Percentiles rank a stretch among this genome's conserved stretches.
phyloP scores from a whole-genome alignment of 2,797 vertebrate species.

The Loriculus beryllinus region DNA sequence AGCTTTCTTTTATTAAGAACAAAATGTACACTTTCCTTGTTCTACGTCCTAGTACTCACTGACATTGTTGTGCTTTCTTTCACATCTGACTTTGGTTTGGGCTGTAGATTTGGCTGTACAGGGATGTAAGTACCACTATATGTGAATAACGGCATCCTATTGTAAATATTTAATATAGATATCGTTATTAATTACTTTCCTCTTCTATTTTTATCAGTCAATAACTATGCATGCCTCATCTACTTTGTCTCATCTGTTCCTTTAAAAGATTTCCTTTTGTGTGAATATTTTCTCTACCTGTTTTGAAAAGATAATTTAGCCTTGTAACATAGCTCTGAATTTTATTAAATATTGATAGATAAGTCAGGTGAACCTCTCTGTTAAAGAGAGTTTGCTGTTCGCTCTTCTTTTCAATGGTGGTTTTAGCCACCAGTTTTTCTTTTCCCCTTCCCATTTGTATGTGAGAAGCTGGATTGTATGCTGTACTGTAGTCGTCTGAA shows the following conservation, averaged over 20 bases:
- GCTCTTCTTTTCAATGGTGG: conserved; percentile 45
- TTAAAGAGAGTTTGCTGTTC: conserved; percentile 53
- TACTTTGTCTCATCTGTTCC: conserved; percentile 72
- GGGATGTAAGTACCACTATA: conserved; percentile 99
- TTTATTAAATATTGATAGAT: conserved; percentile 61
- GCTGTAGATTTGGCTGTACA: conserved; percentile 99
- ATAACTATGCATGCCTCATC: conserved; percentile 80
- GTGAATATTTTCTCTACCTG: conserved; percentile 71
- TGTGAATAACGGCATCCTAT: conserved; percentile 84
- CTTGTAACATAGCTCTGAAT: conserved; percentile 50
- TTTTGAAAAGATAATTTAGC: conserved; percentile 56
- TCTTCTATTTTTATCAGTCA: conserved; percentile 74
- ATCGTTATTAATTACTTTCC: conserved; percentile 73
- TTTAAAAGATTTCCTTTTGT: conserved; percentile 64
- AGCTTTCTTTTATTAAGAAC: conserved; percentile 84
- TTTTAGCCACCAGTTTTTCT: conserved; percentile 69
- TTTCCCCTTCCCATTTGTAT: conserved; percentile 45
- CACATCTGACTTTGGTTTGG: conserved; percentile 97
- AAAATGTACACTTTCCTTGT: conserved; percentile 86
- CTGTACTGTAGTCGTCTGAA: conserved; percentile 60
- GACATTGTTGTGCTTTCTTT: conserved; percentile 99
- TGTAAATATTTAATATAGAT: conserved; percentile 75
- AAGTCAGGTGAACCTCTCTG: conserved; percentile 41
- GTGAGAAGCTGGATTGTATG: conserved; percentile 70
- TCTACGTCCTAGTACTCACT: conserved; percentile 94